These are phyloP conservation scores for Charadrius vociferus DNA, from an alignment of 2,113 vertebrate genomes.

Conservation along the genomic window DNA sequence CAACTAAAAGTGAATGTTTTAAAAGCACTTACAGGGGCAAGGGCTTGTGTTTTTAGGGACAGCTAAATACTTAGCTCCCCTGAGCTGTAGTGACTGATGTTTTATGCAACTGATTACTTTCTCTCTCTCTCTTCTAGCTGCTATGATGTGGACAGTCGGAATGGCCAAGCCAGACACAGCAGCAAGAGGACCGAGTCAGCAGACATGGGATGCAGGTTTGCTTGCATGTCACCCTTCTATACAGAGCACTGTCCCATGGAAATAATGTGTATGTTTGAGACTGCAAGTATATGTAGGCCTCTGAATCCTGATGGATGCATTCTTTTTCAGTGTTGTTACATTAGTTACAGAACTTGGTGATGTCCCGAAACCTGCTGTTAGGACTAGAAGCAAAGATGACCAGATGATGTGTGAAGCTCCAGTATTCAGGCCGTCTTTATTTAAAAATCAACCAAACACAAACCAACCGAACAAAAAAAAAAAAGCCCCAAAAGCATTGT, in stretches of 20 bases:
- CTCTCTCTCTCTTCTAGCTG: slow-evolving; percentile 76
- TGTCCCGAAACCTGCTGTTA: background rate
- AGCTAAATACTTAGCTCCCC: background rate
- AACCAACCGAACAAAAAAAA: background rate
- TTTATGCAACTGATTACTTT: background rate
- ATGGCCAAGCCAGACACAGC: slow-evolving; percentile 85
- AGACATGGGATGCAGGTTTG: slow-evolving; percentile 67
- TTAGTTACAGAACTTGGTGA: background rate
- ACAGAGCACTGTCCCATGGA: background rate
- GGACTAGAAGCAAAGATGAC: background rate
- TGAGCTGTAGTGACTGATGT: background rate
- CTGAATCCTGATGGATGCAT: background rate
- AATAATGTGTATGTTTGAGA: background rate
- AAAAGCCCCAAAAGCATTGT: background rate
- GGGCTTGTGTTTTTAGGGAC: background rate
- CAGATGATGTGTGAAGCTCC: background rate
- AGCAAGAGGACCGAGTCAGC: slow-evolving; percentile 60
- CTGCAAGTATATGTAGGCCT: background rate
- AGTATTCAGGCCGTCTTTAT: background rate
- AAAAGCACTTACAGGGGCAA: background rate
- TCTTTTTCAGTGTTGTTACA: background rate
- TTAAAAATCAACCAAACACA: background rate
- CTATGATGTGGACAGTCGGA: slow-evolving; percentile 95
- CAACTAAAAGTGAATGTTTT: background rate
- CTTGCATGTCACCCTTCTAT: background rate